These are phyloP conservation scores for Kradibia gibbosae DNA, from an alignment of 1,140 invertebrate genomes.

Conservation along the genomic window DNA sequence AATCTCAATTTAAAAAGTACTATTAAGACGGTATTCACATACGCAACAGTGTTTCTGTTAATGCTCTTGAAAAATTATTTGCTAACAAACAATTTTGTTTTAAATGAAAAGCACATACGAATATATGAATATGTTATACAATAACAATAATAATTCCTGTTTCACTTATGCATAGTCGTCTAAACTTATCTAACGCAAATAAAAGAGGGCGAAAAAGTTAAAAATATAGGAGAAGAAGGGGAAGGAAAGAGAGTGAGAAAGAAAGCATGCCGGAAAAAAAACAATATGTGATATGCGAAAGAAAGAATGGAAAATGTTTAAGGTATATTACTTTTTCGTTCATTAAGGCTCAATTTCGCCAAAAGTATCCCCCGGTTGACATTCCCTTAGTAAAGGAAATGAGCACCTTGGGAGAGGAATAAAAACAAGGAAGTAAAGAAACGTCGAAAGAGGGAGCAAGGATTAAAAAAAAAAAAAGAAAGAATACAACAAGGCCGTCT, in stretches of 20 bases:
- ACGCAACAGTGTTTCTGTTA: neutral
- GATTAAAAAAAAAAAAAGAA: neutral
- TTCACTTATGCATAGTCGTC: neutral
- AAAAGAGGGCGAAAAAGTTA: neutral
- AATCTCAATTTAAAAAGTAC: no score
- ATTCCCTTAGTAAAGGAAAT: conserved; percentile 38
- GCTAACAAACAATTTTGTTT: conserved; percentile 5
- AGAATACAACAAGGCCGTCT: conserved; percentile 38
- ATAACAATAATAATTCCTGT: conserved; percentile 34
- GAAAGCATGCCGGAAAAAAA: neutral
- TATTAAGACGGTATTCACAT: neutral
- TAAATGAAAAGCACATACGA: neutral
- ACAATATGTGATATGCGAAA: no score
- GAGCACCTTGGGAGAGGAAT: conserved; percentile 41
- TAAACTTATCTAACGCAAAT: conserved; percentile 14
- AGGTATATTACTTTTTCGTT: conserved; percentile 50
- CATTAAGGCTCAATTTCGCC: conserved; percentile 47
- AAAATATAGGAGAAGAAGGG: neutral
- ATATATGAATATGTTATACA: conserved; percentile 13
- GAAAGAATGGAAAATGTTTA: conserved; percentile 21
- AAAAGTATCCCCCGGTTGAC: neutral
- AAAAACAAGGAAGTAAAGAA: conserved; percentile 41
- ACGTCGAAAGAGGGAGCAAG: neutral
- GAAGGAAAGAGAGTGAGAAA: neutral
- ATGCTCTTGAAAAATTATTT: conserved; percentile 16